A percentile compares a stretch with the other conserved stretches of the same genome.
Conservation (phyloP, 2,888 invertebrate genomes). For the Drosophila pseudotalamancana region DNA sequence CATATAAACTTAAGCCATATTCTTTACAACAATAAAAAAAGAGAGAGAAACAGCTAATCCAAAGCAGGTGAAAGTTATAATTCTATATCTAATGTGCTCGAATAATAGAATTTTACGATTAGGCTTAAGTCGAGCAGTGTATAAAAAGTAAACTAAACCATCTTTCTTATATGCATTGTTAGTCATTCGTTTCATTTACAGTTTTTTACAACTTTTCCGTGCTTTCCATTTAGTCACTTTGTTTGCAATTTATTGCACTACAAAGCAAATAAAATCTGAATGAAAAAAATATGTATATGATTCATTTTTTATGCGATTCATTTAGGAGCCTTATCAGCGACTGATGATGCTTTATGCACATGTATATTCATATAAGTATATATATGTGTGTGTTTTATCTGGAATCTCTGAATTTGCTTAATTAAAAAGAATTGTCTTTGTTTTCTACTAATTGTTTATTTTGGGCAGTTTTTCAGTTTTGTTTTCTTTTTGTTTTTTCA, state of each 20-base stretch:
- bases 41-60: no score
- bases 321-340: conserved; percentile 35
- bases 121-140: not conserved
- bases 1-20: conserved; percentile 12
- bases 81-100: not conserved
- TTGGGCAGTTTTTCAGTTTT: conserved; percentile 1
- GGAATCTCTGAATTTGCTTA: not conserved
- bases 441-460: not conserved
- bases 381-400: not conserved
- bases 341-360: not conserved
- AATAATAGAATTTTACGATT: not conserved
- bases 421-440: conserved; percentile 11
- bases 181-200: conserved; percentile 1
- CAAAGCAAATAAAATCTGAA: conserved; percentile 12
- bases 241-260: conserved; percentile 12
- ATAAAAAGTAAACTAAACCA: not conserved
- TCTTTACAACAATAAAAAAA: conserved; percentile 1
- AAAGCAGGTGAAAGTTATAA: conserved; percentile 32
- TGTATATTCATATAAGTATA: not conserved
- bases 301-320: conserved; percentile 15
- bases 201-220: conserved; percentile 2
- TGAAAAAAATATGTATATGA: conserved; percentile 51
- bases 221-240: conserved; percentile 30
- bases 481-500: not conserved
- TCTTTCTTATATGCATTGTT: not conserved